phyloP scores from a whole-genome alignment of 2,113 vertebrate genomes.

The Erinaceus europaeus region DNA sequence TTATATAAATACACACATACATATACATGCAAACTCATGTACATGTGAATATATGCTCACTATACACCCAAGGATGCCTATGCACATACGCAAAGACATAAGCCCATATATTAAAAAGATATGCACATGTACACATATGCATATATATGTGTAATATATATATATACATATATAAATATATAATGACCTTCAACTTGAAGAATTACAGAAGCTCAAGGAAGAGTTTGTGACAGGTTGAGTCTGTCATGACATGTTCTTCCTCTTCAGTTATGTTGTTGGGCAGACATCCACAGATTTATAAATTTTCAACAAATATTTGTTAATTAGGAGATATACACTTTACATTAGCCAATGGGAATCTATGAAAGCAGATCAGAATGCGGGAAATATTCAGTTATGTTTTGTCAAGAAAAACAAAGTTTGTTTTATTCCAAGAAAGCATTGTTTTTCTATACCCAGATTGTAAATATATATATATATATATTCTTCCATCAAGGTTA shows the following conservation, averaged over 20 bases:
- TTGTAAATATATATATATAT: too few species aligned
- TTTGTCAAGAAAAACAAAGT: neutral
- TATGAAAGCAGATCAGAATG: neutral
- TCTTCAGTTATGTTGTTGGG: neutral
- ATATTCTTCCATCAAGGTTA: too few species aligned
- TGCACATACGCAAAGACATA: neutral
- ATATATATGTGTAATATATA: neutral
- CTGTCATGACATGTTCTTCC: neutral
- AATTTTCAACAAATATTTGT: conserved; percentile 41
- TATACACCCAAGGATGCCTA: too few species aligned
- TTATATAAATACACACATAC: neutral
- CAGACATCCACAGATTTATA: neutral
- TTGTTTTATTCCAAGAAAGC: neutral
- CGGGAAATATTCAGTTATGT: neutral
- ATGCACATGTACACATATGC: neutral
- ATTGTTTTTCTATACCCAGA: neutral
- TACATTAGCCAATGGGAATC: neutral
- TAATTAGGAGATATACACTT: neutral
- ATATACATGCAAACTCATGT: neutral
- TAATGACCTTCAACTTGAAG: too few species aligned
- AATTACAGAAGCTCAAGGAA: too few species aligned
- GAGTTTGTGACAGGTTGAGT: too few species aligned
- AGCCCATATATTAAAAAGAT: neutral
- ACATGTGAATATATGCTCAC: too few species aligned
- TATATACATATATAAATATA: too few species aligned